Base-by-base conservation (phyloP, 2,113 vertebrate species). In the Scytalopus superciliaris region DNA sequence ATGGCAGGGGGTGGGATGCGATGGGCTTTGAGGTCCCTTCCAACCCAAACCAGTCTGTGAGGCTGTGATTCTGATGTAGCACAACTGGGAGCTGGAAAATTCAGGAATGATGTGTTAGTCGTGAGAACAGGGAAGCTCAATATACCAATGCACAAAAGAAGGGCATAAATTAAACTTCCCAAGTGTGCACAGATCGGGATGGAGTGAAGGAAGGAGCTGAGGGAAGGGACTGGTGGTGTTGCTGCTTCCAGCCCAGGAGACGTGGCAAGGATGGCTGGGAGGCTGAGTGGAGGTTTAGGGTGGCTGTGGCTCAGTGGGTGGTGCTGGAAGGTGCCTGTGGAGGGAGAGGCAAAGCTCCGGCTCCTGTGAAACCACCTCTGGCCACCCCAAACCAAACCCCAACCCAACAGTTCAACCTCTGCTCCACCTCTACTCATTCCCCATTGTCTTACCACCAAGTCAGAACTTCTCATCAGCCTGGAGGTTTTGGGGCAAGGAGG, bases 401-500 rank as follows among this genome's bases (percentile, higher is more conserved):
- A 93, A 12, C 3, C 35, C 49, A 53, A 25, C 5, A 60, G 68
- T 76, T 64, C 62, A 40, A 14, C 4, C n/a, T 40, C 63, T 64
- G 35, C 50, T 87, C 42, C 49, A 22, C 7, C 44, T 42, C 44
- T 5, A 8, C 2, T 2, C 31, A 3, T 39, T 62, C 18, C 59
- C 24, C 79, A 22, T 0, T 1, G 30, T 42, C 70, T 60, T 70
- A 28, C 14, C 25, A 59, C 42, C 14, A 39, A 84, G 21, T 33
- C 2, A 2, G 0, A 0, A 6, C 12, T 85, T 28, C 24, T 17
- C 15, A 52, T 6, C 0, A 0, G 16, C 57, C 66, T 22, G 30
- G 30, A 47, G 1, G 0, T 56, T 85, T 39, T 35, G 45, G 33
- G 70, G 9, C 12, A 44, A 60, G 44, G 25, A 68, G 15, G 44